Conservation (phyloP, 2,888 invertebrate genomes). For the Dermolepida albohirtum region DNA sequence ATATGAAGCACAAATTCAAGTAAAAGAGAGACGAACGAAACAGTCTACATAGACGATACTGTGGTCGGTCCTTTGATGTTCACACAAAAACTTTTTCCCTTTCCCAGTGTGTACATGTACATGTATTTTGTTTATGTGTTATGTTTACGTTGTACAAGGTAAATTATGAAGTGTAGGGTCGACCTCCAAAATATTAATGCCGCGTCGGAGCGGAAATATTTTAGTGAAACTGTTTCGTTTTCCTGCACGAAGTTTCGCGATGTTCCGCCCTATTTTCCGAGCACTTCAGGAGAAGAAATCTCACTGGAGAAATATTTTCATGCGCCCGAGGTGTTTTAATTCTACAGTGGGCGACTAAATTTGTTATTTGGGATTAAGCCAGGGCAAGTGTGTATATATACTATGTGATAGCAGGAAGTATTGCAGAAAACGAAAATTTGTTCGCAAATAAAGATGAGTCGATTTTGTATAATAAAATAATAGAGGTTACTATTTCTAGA, state of each 20-base stretch:
- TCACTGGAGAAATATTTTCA: conserved; percentile 1
- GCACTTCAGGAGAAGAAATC: background rate
- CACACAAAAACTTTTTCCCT: conserved; percentile 12
- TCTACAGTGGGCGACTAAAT: conserved; percentile 4
- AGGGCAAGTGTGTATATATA: background rate
- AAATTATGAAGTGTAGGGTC: conserved; percentile 30
- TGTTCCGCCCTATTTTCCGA: conserved; percentile 9
- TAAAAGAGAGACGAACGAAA: too few relatives aligned
- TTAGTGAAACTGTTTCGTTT: conserved; percentile 47
- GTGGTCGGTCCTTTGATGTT: conserved; percentile 7
- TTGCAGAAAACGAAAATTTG: too few relatives aligned
- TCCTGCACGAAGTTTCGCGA: conserved; percentile 17
- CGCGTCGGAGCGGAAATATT: conserved; percentile 46
- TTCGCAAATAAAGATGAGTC: too few relatives aligned
- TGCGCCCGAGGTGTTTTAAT: conserved; percentile 4
- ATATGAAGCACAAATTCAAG: too few relatives aligned
- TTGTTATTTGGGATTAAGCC: background rate
- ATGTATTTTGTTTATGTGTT: conserved; percentile 19
- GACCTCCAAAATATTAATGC: conserved; percentile 42
- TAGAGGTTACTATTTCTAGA: too few relatives aligned
- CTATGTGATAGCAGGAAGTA: background rate
- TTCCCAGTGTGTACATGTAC: background rate
- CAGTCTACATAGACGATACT: too few relatives aligned
- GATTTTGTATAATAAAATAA: too few relatives aligned
- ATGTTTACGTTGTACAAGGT: conserved; percentile 2